Evolutionary conservation across 2,797 vertebrate species (phyloP), one percentile per base, ranked within the genome.

Genomic region (Hippocampus kuda): DNA sequence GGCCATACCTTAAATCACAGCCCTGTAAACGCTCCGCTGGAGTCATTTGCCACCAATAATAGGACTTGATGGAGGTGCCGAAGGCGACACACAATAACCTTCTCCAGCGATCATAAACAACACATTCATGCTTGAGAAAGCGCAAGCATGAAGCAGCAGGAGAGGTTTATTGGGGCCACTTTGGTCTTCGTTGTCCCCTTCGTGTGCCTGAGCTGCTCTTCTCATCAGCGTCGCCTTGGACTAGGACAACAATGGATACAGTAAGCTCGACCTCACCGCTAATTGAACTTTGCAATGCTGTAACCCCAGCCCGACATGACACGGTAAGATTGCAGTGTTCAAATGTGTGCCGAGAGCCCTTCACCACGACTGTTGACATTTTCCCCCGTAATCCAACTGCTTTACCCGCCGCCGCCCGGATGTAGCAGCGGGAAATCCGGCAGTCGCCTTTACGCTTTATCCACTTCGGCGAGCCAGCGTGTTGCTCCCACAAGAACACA

Each of bases 281-380:
- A 59, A 79, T 75, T 72, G 54, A 70, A 75, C 48, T 81, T 72
- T 68, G 68, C 66, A 61, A 51, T 76, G 70, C 74, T 81, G 65
- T 70, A 69, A 81, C 73, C 68, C 68, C 66, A 46, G 44, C 68
- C 53, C 63, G 66, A 68, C 72, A 68, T 66, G 65, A 71, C 61
- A 76, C 59, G 18, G 63, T 66, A 70, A 72, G 67, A 71, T 53
- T 24, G 69, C 70, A 65, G 61, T 27, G 60, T 62, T 51, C 70
- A 65, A 26, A 63, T 56, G 67, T 53, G 78, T 56, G 15, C 62
- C 44, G 67, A 75, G 78, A 63, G 61, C 48, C 44, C n/a, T 70
- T 56, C 53, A 57, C 53, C 44, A 51, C 22, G 6, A 59, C 57
- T 71, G 74, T 69, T 72, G 72, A 51, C 48, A 49, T 18, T 51